Evolutionary conservation across 2,797 vertebrate species (phyloP).

Genomic region (Myotis daubentonii): DNA sequence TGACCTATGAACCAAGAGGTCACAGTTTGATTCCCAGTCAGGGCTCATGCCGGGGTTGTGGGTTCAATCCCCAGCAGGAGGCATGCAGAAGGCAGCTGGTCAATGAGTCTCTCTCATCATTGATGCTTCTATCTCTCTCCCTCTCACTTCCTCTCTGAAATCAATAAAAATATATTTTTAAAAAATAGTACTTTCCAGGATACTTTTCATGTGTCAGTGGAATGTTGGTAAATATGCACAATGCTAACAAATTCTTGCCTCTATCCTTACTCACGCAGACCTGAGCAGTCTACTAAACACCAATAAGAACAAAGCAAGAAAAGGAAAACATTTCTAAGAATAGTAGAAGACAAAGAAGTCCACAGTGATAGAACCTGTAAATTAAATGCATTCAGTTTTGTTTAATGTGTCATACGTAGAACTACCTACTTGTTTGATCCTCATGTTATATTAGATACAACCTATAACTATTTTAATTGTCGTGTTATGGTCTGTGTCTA

Average conservation of each 20-base stretch:
- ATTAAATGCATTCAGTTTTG: neutral
- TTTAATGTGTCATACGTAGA: neutral
- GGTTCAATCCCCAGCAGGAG: too few species aligned
- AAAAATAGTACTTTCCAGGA: neutral
- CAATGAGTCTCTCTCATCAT: too few species aligned
- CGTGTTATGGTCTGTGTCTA: neutral
- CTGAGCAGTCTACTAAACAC: neutral
- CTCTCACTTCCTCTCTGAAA: too few species aligned
- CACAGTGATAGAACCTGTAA: neutral
- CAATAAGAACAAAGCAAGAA: neutral
- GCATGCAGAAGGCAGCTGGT: too few species aligned
- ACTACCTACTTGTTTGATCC: neutral
- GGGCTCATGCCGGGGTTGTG: too few species aligned
- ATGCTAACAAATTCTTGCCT: neutral
- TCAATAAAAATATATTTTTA: too few species aligned
- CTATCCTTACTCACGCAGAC: neutral
- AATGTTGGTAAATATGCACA: neutral
- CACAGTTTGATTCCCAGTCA: too few species aligned
- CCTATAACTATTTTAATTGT: slow-evolving; percentile 21
- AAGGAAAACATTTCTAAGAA: slow-evolving; percentile 23
- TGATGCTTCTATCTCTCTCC: too few species aligned
- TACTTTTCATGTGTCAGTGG: neutral
- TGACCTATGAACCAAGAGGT: too few species aligned
- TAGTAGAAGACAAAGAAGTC: neutral
- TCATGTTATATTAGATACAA: neutral